A percentile compares a stretch with the other conserved stretches of the same genome.
These are phyloP conservation scores for Hemibagrus wyckioides DNA, from an alignment of 2,113 vertebrate species.

Conservation along the genomic window DNA sequence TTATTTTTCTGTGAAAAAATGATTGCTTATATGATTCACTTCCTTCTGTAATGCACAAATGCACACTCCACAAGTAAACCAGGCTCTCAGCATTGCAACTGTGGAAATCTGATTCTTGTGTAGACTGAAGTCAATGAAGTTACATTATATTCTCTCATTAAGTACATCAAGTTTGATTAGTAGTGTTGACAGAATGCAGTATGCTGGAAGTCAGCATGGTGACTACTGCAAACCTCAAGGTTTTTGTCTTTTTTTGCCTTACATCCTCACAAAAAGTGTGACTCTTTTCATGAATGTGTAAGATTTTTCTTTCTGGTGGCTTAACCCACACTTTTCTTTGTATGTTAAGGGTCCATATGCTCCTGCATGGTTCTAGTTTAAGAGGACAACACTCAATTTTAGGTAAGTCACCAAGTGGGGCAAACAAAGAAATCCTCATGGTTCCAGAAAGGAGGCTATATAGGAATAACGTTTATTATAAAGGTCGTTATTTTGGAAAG, in stretches of 20 bases:
- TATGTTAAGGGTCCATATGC: neutral
- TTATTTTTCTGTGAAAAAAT: conserved; percentile 1
- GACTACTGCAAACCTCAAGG: too few relatives aligned
- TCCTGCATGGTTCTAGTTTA: neutral
- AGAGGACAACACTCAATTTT: neutral
- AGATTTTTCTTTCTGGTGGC: too few relatives aligned
- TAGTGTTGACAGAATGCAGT: neutral
- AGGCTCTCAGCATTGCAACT: neutral
- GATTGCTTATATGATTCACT: neutral
- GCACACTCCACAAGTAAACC: neutral
- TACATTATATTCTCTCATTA: neutral
- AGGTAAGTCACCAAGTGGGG: neutral
- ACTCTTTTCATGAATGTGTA: too few relatives aligned
- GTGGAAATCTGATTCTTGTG: neutral
- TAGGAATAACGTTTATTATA: neutral
- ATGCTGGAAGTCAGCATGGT: too few relatives aligned
- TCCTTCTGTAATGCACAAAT: neutral
- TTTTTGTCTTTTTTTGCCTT: too few relatives aligned
- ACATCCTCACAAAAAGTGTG: too few relatives aligned
- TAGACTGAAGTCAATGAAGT: neutral
- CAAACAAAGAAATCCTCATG: neutral
- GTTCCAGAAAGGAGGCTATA: neutral
- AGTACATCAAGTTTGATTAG: neutral
- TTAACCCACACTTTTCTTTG: too few relatives aligned
- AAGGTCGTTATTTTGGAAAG: neutral